phyloP scores from a whole-genome alignment of 2,888 invertebrate genomes.

The Ochropleura plecta region DNA sequence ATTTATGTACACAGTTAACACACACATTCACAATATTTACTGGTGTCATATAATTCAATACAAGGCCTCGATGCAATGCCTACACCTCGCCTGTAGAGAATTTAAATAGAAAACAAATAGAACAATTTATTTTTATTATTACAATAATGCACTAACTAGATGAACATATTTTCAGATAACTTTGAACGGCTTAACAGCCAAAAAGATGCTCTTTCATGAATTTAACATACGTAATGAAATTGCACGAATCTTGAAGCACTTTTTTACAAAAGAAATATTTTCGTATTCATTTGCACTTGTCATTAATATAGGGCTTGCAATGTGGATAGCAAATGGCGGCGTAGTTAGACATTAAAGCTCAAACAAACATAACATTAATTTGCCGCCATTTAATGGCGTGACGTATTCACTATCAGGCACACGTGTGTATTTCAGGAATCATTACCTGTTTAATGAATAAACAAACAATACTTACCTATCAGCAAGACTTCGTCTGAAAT shows the following conservation, averaged over 20 bases:
- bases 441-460: constrained; percentile 39
- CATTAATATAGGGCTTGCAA: constrained; percentile 37
- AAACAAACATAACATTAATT: constrained; percentile 56
- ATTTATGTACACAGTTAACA: constrained; percentile 16
- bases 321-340: constrained; percentile 28
- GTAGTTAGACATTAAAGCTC: constrained; percentile 53
- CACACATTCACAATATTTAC: constrained; percentile 2
- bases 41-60: constrained; percentile 23
- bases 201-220: constrained; percentile 33
- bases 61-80: constrained; percentile 22
- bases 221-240: constrained; percentile 27
- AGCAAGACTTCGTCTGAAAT: constrained; percentile 66
- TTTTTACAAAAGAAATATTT: constrained; percentile 47
- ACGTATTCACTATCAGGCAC: constrained; percentile 13
- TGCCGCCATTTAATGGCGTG: constrained; percentile 59
- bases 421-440: constrained; percentile 37
- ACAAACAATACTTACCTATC: constrained; percentile 54
- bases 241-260: constrained; percentile 33
- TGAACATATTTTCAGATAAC: constrained; percentile 50
- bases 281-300: constrained; percentile 52
- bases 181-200: constrained; percentile 38
- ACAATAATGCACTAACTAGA: constrained; percentile 45
- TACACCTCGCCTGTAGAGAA: constrained; percentile 53
- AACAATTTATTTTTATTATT: constrained; percentile 34
- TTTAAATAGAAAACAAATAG: constrained; percentile 22